Evolutionary conservation across 2,888 invertebrate genomes (phyloP).

Genomic region (Brachyopa scutellaris): DNA sequence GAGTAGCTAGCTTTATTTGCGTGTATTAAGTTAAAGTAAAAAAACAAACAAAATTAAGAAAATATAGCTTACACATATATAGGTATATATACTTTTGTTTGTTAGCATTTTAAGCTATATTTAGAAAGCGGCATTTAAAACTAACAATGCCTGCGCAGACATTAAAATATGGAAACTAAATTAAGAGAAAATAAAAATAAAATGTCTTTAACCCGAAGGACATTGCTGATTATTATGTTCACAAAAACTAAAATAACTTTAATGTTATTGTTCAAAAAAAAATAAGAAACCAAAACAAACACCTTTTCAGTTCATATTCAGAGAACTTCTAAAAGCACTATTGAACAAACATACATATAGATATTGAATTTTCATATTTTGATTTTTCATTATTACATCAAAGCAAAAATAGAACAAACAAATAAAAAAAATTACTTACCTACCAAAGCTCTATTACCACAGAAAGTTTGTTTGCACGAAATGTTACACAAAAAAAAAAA

Average conservation of each 20-base stretch:
- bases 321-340: constrained; percentile 17
- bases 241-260: neutral
- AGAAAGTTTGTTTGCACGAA: constrained; percentile 67
- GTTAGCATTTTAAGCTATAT: neutral
- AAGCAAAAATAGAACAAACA: constrained; percentile 43
- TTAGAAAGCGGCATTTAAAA: constrained; percentile 23
- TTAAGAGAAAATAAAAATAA: neutral
- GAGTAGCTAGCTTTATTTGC: constrained; percentile 30
- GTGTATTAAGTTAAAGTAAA: constrained; percentile 27
- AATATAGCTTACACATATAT: neutral
- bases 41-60: neutral
- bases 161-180: constrained; percentile 3
- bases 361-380: neutral
- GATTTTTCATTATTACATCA: constrained; percentile 26
- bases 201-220: neutral
- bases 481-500: constrained; percentile 36
- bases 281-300: neutral
- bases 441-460: constrained; percentile 46
- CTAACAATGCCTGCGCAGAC: constrained; percentile 1
- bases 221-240: neutral
- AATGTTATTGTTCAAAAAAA: neutral
- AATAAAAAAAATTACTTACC: constrained; percentile 15
- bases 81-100: too few relatives aligned
- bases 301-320: constrained; percentile 19
- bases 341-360: neutral